phyloP scores from a whole-genome alignment of 1,140 invertebrate species.

The Ephestia elutella region DNA sequence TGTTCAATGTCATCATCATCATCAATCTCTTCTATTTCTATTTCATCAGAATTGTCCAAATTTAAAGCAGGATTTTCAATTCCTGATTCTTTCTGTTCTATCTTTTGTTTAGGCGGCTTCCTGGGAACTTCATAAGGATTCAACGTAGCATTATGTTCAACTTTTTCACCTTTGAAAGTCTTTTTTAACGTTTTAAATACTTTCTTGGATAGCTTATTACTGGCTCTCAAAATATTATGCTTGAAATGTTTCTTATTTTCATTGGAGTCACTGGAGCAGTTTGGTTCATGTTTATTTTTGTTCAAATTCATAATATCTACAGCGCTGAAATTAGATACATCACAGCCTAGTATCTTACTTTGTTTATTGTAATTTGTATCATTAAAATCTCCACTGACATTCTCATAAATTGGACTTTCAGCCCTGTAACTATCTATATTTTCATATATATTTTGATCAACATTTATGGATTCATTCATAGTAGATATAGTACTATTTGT shows the following conservation, averaged over 20 bases:
- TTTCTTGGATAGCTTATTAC: slow-evolving; percentile 65
- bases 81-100: slow-evolving; percentile 43
- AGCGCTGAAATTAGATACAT: slow-evolving; percentile 64
- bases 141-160: slow-evolving; percentile 42
- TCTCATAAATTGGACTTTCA: slow-evolving; percentile 64
- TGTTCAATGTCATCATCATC: slow-evolving; percentile 51
- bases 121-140: slow-evolving; percentile 71
- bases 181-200: slow-evolving; percentile 69
- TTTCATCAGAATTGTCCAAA: slow-evolving; percentile 68
- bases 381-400: slow-evolving; percentile 42
- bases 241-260: slow-evolving; percentile 55
- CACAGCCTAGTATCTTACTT: slow-evolving; percentile 67
- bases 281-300: slow-evolving; percentile 36
- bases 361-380: slow-evolving; percentile 59
- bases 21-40: slow-evolving; percentile 60
- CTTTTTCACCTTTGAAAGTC: slow-evolving; percentile 67
- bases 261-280: slow-evolving; percentile 47
- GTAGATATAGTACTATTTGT: slow-evolving; percentile 65
- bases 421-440: slow-evolving; percentile 53
- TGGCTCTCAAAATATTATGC: slow-evolving; percentile 50
- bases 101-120: slow-evolving; percentile 50
- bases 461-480: slow-evolving; percentile 49
- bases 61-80: slow-evolving; percentile 68
- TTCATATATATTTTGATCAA: slow-evolving; percentile 55
- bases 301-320: slow-evolving; percentile 68